These are phyloP conservation scores for Drosophila bifasciata DNA, from an alignment of 1,140 invertebrate genomes.

Conservation along the genomic window DNA sequence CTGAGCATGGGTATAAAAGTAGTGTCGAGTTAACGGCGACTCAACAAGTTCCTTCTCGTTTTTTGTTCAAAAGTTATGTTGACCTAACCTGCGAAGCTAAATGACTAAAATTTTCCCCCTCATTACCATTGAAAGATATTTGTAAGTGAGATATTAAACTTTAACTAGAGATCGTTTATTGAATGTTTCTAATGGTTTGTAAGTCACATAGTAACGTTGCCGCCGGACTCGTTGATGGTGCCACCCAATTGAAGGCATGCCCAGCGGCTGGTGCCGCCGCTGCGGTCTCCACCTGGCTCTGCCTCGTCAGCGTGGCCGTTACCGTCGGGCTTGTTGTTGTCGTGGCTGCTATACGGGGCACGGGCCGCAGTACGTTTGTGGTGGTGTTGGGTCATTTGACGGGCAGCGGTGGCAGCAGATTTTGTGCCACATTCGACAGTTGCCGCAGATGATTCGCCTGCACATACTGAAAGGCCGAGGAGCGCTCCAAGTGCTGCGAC, in stretches of 20 bases:
- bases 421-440: slow-evolving; percentile 62
- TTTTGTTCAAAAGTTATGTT: no score
- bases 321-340: slow-evolving; percentile 18
- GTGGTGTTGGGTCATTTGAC: slow-evolving; percentile 82
- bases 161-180: slow-evolving; percentile 52
- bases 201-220: slow-evolving; percentile 52
- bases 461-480: slow-evolving; percentile 83
- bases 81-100: no score
- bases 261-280: slow-evolving; percentile 22
- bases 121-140: slow-evolving; percentile 1
- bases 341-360: slow-evolving; percentile 74
- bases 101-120: no score
- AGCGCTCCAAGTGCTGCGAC: slow-evolving; percentile 75
- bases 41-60: no score
- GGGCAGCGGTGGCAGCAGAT: slow-evolving; percentile 66
- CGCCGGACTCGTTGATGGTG: slow-evolving; percentile 28
- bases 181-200: slow-evolving; percentile 45
- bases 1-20: no score
- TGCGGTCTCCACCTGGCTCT: slow-evolving; percentile 18
- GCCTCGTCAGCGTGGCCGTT: slow-evolving; percentile 1
- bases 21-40: no score
- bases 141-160: slow-evolving; percentile 51
- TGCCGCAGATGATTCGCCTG: slow-evolving; percentile 77
- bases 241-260: slow-evolving; percentile 64
- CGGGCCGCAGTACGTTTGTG: slow-evolving; percentile 73